Conservation (phyloP, 2,888 invertebrate genomes). For the Pollenia labialis region DNA sequence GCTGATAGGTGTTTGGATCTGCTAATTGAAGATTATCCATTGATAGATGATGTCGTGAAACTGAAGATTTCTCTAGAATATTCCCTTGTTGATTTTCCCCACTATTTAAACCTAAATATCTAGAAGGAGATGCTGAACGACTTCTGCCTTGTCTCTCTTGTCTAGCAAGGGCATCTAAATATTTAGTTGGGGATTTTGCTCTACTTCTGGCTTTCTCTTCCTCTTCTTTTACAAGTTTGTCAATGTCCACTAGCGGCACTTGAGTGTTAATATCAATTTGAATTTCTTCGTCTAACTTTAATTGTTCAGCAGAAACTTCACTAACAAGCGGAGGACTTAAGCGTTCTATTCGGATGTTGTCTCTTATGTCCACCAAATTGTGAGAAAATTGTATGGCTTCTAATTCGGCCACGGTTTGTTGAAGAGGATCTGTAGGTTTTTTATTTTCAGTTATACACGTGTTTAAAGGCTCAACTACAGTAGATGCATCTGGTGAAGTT, state of each 20-base stretch:
- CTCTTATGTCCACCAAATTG: slow-evolving; percentile 79
- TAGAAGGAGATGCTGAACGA: slow-evolving; percentile 59
- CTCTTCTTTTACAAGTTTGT: slow-evolving; percentile 77
- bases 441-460: slow-evolving; percentile 1
- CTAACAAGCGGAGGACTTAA: slow-evolving; percentile 79
- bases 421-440: slow-evolving; percentile 74
- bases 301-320: slow-evolving; percentile 76
- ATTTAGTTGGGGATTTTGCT: slow-evolving; percentile 47
- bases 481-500: slow-evolving; percentile 44
- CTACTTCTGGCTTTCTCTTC: slow-evolving; percentile 74
- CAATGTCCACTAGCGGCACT: slow-evolving; percentile 78
- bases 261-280: slow-evolving; percentile 79
- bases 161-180: slow-evolving; percentile 10
- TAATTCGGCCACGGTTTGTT: slow-evolving; percentile 78
- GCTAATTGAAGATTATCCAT: slow-evolving; percentile 76
- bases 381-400: slow-evolving; percentile 77
- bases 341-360: slow-evolving; percentile 79
- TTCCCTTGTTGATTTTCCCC: neutral
- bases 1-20: slow-evolving; percentile 59
- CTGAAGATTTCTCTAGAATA: slow-evolving; percentile 21
- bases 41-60: slow-evolving; percentile 67
- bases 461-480: slow-evolving; percentile 36
- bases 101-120: neutral
- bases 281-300: slow-evolving; percentile 78
- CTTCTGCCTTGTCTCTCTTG: slow-evolving; percentile 27